Conservation (phyloP, 2,113 vertebrate species). For the Microtus richardsoni region DNA sequence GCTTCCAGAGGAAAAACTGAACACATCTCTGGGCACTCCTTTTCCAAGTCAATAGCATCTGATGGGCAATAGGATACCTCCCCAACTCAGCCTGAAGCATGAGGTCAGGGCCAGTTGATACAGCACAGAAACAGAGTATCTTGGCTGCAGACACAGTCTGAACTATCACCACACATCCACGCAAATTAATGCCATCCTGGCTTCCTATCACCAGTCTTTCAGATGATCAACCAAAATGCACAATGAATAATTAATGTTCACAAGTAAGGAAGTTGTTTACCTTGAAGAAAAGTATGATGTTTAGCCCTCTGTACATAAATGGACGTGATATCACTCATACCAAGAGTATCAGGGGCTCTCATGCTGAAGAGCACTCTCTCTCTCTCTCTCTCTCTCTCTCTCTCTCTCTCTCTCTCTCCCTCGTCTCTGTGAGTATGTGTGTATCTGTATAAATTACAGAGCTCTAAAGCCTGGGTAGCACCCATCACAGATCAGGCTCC, state of each 20-base stretch:
- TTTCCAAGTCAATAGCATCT: not conserved
- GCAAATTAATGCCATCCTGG: not conserved
- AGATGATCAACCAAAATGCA: slow-evolving; percentile 18
- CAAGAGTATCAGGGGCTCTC: slow-evolving; percentile 26
- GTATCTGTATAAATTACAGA: not conserved
- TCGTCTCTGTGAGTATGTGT: not conserved
- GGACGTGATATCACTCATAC: not conserved
- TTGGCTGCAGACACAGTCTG: not conserved
- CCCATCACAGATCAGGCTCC: not conserved
- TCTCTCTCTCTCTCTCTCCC: not conserved
- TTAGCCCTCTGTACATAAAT: slow-evolving; percentile 9
- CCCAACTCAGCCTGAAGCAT: not conserved
- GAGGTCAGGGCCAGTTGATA: not conserved
- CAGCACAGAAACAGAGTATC: not conserved
- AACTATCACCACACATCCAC: not conserved
- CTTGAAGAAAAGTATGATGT: not conserved
- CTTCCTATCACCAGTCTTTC: not conserved
- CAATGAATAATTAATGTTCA: not conserved
- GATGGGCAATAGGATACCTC: not conserved
- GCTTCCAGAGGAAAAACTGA: slow-evolving; percentile 62
- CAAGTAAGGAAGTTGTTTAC: slow-evolving; percentile 21
- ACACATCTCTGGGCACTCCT: not conserved
- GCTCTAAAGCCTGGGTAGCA: not conserved
- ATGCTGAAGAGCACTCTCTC: not conserved
- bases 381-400: not conserved